Conservation (phyloP, 2,113 vertebrate species). For the Chaetorhynchus papuensis region DNA sequence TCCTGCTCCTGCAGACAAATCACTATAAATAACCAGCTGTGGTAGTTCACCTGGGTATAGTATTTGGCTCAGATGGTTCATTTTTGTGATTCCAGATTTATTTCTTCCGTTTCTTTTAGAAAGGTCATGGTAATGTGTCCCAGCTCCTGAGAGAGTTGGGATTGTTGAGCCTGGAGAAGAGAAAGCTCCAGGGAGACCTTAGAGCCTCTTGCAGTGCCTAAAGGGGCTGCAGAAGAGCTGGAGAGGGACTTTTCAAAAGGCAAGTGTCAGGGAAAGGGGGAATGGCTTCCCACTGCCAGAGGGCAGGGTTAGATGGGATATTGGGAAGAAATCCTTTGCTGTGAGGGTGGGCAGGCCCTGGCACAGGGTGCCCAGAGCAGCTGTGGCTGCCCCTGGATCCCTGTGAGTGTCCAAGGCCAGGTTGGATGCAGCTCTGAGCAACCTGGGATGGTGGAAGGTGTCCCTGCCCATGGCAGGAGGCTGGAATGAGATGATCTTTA, state of each 20-base stretch:
- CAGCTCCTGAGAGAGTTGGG: neutral
- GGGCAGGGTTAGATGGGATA: neutral
- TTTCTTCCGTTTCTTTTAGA: neutral
- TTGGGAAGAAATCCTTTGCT: neutral
- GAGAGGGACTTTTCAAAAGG: neutral
- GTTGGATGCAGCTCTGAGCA: neutral
- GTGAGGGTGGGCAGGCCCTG: neutral
- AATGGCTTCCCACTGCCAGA: neutral
- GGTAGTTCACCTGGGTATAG: neutral
- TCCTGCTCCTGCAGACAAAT: neutral
- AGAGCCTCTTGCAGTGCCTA: neutral
- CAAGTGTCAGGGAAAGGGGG: neutral
- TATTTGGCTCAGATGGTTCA: neutral
- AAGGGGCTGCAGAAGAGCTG: neutral
- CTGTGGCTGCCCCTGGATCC: neutral
- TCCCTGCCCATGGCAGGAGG: neutral
- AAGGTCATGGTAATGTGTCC: neutral
- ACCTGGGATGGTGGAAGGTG: neutral
- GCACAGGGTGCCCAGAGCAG: neutral
- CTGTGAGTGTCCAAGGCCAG: neutral
- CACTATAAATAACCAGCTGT: neutral
- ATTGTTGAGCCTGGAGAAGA: neutral
- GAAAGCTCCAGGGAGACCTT: neutral
- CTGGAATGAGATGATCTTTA: rapidly evolving
- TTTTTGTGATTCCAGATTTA: neutral